phyloP scores from a whole-genome alignment of 2,113 vertebrate species.

The Peromyscus polionotus region DNA sequence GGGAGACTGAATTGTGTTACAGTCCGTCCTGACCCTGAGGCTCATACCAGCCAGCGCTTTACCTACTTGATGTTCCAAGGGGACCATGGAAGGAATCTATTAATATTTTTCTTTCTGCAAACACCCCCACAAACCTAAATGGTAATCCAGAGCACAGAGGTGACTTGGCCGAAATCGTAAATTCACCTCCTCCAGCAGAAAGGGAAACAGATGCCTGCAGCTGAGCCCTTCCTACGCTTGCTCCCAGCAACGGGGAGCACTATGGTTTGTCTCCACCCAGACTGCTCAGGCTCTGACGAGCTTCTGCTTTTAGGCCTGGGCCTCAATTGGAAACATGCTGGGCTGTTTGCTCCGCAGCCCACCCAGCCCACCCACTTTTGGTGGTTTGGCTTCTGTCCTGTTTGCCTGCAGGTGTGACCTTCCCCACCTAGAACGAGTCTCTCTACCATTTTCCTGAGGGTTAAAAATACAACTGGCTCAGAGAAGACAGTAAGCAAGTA shows the following conservation, averaged over 20 bases:
- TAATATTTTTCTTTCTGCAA: constrained; percentile 23
- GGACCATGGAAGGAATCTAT: not conserved
- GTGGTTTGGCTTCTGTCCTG: constrained; percentile 85
- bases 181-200: not conserved
- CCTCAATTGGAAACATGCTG: constrained; percentile 70
- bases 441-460: constrained; percentile 69
- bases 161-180: not conserved
- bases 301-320: constrained; percentile 78
- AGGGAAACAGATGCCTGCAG: accelerated
- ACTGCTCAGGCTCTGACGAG: constrained; percentile 37
- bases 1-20: not conserved
- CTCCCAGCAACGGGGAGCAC: not conserved
- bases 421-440: constrained; percentile 81
- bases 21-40: not conserved
- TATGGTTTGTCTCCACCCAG: not conserved
- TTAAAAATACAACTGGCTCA: constrained; percentile 75
- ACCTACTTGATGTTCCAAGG: not conserved
- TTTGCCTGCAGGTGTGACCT: constrained; percentile 87
- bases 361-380: constrained; percentile 84
- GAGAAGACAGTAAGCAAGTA: constrained; percentile 60
- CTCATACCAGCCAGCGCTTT: not conserved
- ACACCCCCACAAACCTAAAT: not conserved
- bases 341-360: constrained; percentile 81
- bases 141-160: not conserved
- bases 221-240: not conserved